A percentile compares a stretch with the other conserved stretches of the same genome.
Conservation (phyloP, 2,113 vertebrate species). For the Chaetodon trifascialis region DNA sequence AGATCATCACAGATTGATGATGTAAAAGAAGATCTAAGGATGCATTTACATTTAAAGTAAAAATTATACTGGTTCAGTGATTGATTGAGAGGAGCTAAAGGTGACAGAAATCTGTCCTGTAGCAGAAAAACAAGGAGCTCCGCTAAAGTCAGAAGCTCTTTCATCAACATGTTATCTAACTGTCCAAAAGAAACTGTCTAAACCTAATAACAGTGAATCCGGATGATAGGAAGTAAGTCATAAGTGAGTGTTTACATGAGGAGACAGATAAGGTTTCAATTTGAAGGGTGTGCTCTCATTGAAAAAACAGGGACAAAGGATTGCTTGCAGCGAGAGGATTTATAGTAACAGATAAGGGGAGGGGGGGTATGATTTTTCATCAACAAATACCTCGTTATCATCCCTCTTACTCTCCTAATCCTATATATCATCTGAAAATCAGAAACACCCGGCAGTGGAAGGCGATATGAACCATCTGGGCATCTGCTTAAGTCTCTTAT, state of each 20-base stretch:
- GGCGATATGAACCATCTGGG: conserved; percentile 52
- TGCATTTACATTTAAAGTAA: not conserved
- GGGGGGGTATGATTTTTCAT: conserved; percentile 14
- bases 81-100: not conserved
- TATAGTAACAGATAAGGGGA: conserved; percentile 21
- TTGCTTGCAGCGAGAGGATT: conserved; percentile 43
- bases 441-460: conserved; percentile 48
- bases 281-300: conserved; percentile 56
- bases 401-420: conserved; percentile 33
- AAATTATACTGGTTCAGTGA: not conserved
- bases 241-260: conserved; percentile 63
- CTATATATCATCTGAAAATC: conserved; percentile 33
- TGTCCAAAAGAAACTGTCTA: not conserved
- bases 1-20: not conserved
- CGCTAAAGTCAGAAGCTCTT: not conserved
- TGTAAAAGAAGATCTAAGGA: not conserved
- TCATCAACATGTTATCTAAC: conserved; percentile 2
- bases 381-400: conserved; percentile 49
- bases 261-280: conserved; percentile 58
- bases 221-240: conserved; percentile 58
- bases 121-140: conserved; percentile 12
- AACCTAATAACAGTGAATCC: conserved; percentile 19
- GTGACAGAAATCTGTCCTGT: not conserved
- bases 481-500: conserved; percentile 39
- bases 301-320: conserved; percentile 31